phyloP scores from a whole-genome alignment of 1,140 invertebrate genomes.

The Anthonomus grandis region DNA sequence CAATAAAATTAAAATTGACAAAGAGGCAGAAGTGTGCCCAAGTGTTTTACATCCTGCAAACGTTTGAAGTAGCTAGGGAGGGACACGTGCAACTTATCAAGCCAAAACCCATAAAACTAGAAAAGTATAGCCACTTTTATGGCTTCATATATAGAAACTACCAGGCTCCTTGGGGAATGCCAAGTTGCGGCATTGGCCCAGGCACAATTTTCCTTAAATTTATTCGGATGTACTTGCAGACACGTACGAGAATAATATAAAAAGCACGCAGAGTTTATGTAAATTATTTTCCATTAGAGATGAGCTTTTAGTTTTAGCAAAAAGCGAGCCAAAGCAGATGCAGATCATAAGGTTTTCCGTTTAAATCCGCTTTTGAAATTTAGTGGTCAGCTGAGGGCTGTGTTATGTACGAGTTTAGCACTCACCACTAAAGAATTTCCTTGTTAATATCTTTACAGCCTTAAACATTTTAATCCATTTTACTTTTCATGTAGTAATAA shows the following conservation, averaged over 20 bases:
- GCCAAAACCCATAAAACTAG: background rate
- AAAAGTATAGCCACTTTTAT: background rate
- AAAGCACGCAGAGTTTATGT: background rate
- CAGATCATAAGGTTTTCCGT: no score
- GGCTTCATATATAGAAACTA: no score
- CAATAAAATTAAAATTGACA: background rate
- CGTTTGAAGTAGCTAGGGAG: background rate
- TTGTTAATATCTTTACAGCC: background rate
- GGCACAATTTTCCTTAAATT: background rate
- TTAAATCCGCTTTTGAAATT: no score
- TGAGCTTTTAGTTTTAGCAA: background rate
- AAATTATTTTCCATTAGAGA: background rate
- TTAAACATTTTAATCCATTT: no score
- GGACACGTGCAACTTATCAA: background rate
- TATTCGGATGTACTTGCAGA: background rate
- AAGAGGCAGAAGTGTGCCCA: background rate
- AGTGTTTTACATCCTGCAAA: background rate
- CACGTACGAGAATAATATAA: conserved; percentile 5
- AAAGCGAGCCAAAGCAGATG: background rate
- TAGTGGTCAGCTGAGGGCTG: no score
- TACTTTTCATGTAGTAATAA: no score
- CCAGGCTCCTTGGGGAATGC: background rate
- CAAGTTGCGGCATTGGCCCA: background rate
- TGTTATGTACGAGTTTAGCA: background rate
- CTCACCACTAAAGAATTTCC: background rate